Percentiles rank a stretch among this genome's conserved stretches.
These are phyloP conservation scores for Caenorhabditis sp. DNA, from an alignment of 2,888 invertebrate genomes.

Conservation along the genomic window DNA sequence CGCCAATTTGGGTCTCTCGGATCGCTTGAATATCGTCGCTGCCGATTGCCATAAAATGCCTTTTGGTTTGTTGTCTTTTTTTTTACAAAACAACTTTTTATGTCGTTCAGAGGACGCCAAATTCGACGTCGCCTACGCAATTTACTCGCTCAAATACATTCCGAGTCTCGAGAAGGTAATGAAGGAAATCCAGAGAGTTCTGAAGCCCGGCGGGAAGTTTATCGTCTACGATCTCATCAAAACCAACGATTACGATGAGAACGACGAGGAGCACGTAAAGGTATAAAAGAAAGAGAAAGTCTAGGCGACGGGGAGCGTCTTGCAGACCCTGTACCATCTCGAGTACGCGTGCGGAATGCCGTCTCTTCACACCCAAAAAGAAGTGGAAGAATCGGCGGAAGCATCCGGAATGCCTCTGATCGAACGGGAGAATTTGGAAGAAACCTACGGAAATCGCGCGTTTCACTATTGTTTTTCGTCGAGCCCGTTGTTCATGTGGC, in stretches of 20 bases:
- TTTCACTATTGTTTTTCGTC: conserved; percentile 76
- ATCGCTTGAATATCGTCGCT: conserved; percentile 68
- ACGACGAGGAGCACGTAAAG: conserved; percentile 68
- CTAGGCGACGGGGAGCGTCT: neutral
- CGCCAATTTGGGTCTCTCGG: conserved; percentile 44
- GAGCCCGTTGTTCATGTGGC: conserved; percentile 78
- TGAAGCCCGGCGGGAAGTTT: conserved; percentile 74
- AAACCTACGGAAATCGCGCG: conserved; percentile 60
- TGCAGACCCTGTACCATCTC: conserved; percentile 64
- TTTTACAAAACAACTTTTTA: too few species aligned
- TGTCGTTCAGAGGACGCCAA: conserved; percentile 34
- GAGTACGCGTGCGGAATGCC: conserved; percentile 78
- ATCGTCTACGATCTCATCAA: conserved; percentile 78
- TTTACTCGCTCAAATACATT: conserved; percentile 78
- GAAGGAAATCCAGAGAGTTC: conserved; percentile 70
- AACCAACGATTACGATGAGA: conserved; percentile 72
- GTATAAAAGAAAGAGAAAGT: conserved; percentile 20
- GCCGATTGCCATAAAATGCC: conserved; percentile 78
- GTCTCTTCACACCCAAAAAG: conserved; percentile 70
- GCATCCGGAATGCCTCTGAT: conserved; percentile 19
- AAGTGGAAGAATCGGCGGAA: conserved; percentile 70
- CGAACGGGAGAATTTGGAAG: conserved; percentile 61
- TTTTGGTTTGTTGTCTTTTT: conserved; percentile 62
- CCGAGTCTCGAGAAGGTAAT: conserved; percentile 71
- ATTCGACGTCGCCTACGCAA: conserved; percentile 76